phyloP scores from a whole-genome alignment of 1,140 invertebrate genomes.

The Microplitis demolitor region DNA sequence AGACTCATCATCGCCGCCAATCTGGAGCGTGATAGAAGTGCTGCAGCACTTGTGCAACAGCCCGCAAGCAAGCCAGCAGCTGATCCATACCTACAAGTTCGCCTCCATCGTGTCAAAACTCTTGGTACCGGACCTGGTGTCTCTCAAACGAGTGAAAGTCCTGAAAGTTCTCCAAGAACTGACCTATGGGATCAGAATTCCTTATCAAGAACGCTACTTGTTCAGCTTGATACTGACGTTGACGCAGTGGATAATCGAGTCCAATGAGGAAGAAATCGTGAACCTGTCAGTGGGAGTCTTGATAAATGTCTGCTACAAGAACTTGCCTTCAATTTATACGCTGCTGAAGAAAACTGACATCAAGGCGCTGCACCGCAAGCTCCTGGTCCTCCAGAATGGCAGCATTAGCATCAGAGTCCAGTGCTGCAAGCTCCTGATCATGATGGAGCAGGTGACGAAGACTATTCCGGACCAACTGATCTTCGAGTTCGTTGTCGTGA shows the following conservation, averaged over 20 bases:
- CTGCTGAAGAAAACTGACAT: slow-evolving; percentile 69
- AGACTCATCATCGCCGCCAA: slow-evolving; percentile 45
- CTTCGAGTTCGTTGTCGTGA: slow-evolving; percentile 59
- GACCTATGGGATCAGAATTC: slow-evolving; percentile 73
- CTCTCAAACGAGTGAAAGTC: slow-evolving; percentile 56
- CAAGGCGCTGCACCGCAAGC: slow-evolving; percentile 65
- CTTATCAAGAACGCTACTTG: slow-evolving; percentile 73
- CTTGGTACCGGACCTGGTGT: slow-evolving; percentile 55
- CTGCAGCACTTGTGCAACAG: slow-evolving; percentile 67
- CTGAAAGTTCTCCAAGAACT: slow-evolving; percentile 66
- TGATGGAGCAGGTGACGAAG: slow-evolving; percentile 62
- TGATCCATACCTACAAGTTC: slow-evolving; percentile 74
- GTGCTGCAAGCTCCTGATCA: slow-evolving; percentile 64
- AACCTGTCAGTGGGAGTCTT: slow-evolving; percentile 69
- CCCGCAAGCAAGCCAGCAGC: slow-evolving; percentile 62
- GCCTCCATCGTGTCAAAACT: slow-evolving; percentile 67
- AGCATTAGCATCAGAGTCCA: slow-evolving; percentile 59
- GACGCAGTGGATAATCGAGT: slow-evolving; percentile 66
- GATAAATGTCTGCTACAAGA: slow-evolving; percentile 75
- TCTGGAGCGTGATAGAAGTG: slow-evolving; percentile 69
- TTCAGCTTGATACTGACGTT: slow-evolving; percentile 67
- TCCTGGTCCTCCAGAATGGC: slow-evolving; percentile 62
- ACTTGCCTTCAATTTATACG: slow-evolving; percentile 69
- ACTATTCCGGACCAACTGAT: slow-evolving; percentile 61
- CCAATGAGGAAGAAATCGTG: slow-evolving; percentile 62